A percentile compares a stretch with the other conserved stretches of the same genome.
phyloP scores from a whole-genome alignment of 2,113 vertebrate species.

The Globicephala melas region DNA sequence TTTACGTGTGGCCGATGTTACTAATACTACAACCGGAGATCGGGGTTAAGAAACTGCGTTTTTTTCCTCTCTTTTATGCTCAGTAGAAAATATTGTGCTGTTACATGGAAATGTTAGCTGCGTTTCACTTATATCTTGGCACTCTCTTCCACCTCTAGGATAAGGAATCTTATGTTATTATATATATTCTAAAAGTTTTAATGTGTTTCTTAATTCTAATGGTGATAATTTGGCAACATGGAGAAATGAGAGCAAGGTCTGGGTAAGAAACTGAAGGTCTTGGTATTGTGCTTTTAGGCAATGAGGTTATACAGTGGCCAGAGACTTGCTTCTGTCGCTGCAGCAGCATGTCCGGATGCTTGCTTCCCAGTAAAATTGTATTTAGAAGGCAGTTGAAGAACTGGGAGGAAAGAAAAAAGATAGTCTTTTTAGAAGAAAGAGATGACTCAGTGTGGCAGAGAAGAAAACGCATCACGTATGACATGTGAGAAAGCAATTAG shows the following conservation, averaged over 20 bases:
- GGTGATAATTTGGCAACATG: constrained; percentile 72
- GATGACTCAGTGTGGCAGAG: constrained; percentile 73
- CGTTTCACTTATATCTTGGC: constrained; percentile 72
- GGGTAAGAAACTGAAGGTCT: constrained; percentile 78
- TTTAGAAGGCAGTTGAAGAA: constrained; percentile 69
- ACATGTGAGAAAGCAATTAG: constrained; percentile 81
- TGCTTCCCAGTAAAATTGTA: constrained; percentile 75
- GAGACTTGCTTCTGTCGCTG: constrained; percentile 72
- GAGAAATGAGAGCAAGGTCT: constrained; percentile 70
- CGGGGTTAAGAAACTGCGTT: constrained; percentile 74
- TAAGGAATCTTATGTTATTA: constrained; percentile 33
- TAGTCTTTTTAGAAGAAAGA: constrained; percentile 66
- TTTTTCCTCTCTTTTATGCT: constrained; percentile 42
- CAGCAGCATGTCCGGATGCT: constrained; percentile 80
- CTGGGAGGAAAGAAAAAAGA: constrained; percentile 57
- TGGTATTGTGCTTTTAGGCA: constrained; percentile 79
- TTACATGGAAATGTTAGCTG: constrained; percentile 70
- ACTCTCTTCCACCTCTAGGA: constrained; percentile 54
- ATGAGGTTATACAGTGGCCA: constrained; percentile 78
- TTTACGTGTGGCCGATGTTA: constrained; percentile 82
- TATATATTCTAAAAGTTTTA: constrained; percentile 79
- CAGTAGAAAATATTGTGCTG: constrained; percentile 55
- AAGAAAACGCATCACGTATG: constrained; percentile 79
- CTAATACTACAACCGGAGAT: constrained; percentile 75
- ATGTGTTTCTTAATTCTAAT: constrained; percentile 69